Evolutionary conservation across 2,888 invertebrate genomes (phyloP).

Genomic region (Eupithecia pulchellata): DNA sequence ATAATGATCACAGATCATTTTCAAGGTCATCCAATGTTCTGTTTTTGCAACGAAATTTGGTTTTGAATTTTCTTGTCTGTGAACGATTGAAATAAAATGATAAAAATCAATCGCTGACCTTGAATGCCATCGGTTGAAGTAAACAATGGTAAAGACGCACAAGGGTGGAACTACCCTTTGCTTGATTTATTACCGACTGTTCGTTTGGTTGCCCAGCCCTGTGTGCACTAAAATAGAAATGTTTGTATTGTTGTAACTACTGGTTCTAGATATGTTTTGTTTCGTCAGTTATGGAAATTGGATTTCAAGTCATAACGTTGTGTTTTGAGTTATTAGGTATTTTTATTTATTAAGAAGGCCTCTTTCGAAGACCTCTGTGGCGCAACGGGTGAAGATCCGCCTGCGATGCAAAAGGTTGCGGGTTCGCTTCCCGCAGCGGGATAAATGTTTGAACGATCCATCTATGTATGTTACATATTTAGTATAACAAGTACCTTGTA

Average conservation of each 20-base stretch:
- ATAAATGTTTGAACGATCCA: too few species aligned
- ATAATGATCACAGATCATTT: not conserved
- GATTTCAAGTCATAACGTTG: not conserved
- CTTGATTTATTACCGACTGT: slow-evolving; percentile 35
- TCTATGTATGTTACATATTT: too few species aligned
- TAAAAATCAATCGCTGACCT: slow-evolving; percentile 28
- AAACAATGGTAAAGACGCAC: slow-evolving; percentile 37
- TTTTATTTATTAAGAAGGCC: not conserved
- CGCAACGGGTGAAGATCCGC: too few species aligned
- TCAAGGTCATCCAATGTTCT: not conserved
- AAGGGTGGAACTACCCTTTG: slow-evolving; percentile 37
- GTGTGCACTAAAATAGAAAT: slow-evolving; percentile 36
- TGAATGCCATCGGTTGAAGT: slow-evolving; percentile 37
- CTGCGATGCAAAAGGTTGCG: too few species aligned
- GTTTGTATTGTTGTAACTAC: slow-evolving; percentile 3
- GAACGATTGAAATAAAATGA: not conserved
- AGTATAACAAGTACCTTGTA: too few species aligned
- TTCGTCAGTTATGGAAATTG: not conserved
- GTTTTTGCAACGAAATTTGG: not conserved
- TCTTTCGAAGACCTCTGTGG: too few species aligned
- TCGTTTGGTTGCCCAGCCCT: slow-evolving; percentile 30
- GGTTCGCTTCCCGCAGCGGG: too few species aligned
- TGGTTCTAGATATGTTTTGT: not conserved
- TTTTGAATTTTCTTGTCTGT: not conserved
- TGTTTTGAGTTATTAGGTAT: not conserved